Base-by-base conservation (phyloP, 2,797 vertebrate genomes). In the Harpagifer antarcticus region DNA sequence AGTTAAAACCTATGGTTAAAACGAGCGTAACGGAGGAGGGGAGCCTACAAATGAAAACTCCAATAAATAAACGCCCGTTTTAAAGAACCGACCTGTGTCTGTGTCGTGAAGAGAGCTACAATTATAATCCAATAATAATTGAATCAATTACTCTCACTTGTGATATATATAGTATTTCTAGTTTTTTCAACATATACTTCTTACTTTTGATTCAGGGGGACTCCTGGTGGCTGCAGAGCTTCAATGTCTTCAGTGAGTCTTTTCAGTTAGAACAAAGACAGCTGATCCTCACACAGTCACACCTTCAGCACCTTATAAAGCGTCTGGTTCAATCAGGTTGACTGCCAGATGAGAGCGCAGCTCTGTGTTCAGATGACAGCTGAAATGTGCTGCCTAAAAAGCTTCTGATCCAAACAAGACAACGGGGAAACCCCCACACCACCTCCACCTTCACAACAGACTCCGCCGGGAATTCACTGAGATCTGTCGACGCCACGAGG, bases 311-410 rank as follows among this genome's bases (percentile, higher is more conserved):
- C 45, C 33, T 17, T 11, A 47, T 20, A 16, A 20, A 12, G 67
- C 19, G 56, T 44, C 69, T 6, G 49, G 47, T 62, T 78, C 68
- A 62, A 20, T 63, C 69, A 45, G 64, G 64, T 68, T 56, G 52
- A 27, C 48, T 42, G 65, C 23, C 52, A 13, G 64, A 79, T 79
- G 71, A 65, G 47, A 63, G 37, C 58, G 70, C 52, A 57, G 68
- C 64, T 73, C 68, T n/a, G 76, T 68, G 76, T 72, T 73, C 50
- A 40, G 31, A 42, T 53, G 68, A 57, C 70, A 73, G 63, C 44
- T 45, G 11, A 61, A 27, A 62, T 33, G 33, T 15, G 59, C 50
- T n/a, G 42, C 65, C 33, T n/a, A 52, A 63, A 78, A 60, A 63
- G 58, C 47, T 27, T 17, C 59, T 68, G 53, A 74, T 74, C 47